These are phyloP conservation scores for Epirrita christyi DNA, from an alignment of 2,888 invertebrate species.

Conservation along the genomic window DNA sequence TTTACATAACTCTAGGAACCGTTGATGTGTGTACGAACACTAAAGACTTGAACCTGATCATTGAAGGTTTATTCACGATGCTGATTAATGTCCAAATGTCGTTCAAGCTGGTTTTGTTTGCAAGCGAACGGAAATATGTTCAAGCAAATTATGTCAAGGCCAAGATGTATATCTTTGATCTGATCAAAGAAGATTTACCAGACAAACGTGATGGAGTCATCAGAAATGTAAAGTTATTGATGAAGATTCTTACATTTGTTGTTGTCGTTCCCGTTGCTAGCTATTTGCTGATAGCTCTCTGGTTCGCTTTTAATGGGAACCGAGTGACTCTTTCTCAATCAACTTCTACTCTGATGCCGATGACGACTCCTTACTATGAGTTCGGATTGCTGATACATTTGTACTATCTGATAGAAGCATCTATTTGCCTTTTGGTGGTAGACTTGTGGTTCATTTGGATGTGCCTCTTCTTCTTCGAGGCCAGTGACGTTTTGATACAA, in stretches of 20 bases:
- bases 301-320: slow-evolving; percentile 53
- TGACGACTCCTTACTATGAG: slow-evolving; percentile 64
- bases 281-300: slow-evolving; percentile 54
- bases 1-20: slow-evolving; percentile 63
- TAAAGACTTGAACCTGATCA: slow-evolving; percentile 45
- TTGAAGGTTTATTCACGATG: slow-evolving; percentile 61
- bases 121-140: slow-evolving; percentile 47
- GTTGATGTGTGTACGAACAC: slow-evolving; percentile 48
- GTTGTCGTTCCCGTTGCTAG: slow-evolving; percentile 47
- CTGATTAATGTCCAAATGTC: slow-evolving; percentile 49
- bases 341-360: slow-evolving; percentile 62
- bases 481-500: slow-evolving; percentile 51
- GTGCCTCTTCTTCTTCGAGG: slow-evolving; percentile 53
- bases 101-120: slow-evolving; percentile 53
- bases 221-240: slow-evolving; percentile 39
- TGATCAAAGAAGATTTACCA: slow-evolving; percentile 45
- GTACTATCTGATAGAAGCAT: slow-evolving; percentile 51
- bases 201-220: slow-evolving; percentile 26
- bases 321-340: slow-evolving; percentile 58
- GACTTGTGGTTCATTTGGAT: slow-evolving; percentile 67
- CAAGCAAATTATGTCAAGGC: slow-evolving; percentile 51
- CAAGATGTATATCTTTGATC: slow-evolving; percentile 52
- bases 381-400: slow-evolving; percentile 58
- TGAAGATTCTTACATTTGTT: slow-evolving; percentile 42
- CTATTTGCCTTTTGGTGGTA: slow-evolving; percentile 47